Base-by-base conservation (phyloP, 2,888 invertebrate genomes). In the Drosophila buzzatii region DNA sequence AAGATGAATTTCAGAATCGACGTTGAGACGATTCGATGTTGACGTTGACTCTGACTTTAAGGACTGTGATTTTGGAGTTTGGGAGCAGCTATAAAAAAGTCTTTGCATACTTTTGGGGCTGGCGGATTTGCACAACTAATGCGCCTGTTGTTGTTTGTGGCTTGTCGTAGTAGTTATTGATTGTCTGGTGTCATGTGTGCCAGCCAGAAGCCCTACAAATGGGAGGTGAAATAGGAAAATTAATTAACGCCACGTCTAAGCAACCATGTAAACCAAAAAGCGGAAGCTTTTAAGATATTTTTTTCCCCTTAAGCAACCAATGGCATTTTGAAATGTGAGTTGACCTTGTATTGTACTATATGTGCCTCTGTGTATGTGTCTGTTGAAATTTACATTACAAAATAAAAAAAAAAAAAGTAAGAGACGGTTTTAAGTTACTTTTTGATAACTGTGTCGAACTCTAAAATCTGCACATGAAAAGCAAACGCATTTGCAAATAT, bases 91-190 rank as follows among this genome's bases (percentile, higher is more conserved):
- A 82, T 75, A 80, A 76, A 70, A 51, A 82, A 76, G 64, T 68
- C 73, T 59, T 64, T 70, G 84, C 87, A 86, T 78, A 78, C 87
- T 89, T 86, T 77, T 64, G 67, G 79, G 70, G 71, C 52, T 75
- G 86, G 68, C 78, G 86, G 81, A 85, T 83, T 83, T 77, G 76
- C 73, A 65, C 81, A 88, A 89, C 89, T 89, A 89, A 84, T 84
- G 87, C 80, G 77, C 57, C 71, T 82, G 69, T 76, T 76, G 65
- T 73, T 84, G 69, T 83, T 87, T 89, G 85, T 77, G 84, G 90
- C 81, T 85, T 89, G 89, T 85, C 85, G n/a, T n/a, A 85, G 89
- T 89, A 85, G 90, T 85, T 89, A 89, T 85, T 85, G 85, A 89
- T 85, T 88, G 90, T 89, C 88, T 85, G 85, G 78, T 89, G 75